Evolutionary conservation across 2,113 vertebrate species (phyloP).

Genomic region (Piaya cayana): DNA sequence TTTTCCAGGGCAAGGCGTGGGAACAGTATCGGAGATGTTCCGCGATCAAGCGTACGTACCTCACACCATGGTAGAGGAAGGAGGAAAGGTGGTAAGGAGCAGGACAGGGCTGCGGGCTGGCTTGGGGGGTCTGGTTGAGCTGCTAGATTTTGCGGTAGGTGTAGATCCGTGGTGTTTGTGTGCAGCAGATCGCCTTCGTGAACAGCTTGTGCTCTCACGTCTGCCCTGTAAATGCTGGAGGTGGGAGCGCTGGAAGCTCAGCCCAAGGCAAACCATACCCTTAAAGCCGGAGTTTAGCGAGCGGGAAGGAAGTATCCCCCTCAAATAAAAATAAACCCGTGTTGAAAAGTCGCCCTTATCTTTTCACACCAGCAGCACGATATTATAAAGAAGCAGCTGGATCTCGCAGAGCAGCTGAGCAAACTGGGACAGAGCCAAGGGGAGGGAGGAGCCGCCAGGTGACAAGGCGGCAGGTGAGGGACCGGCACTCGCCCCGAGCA

Average conservation of each 20-base stretch:
- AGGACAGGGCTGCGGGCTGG: rapidly evolving
- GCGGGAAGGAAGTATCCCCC: neutral
- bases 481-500: neutral
- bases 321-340: neutral
- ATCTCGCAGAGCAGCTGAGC: conserved; percentile 32
- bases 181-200: rapidly evolving
- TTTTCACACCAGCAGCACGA: neutral
- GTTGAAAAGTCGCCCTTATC: neutral
- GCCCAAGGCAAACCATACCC: neutral
- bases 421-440: neutral
- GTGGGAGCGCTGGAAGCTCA: rapidly evolving
- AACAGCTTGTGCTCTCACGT: neutral
- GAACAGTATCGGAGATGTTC: rapidly evolving
- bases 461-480: neutral
- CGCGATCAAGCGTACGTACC: rapidly evolving
- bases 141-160: neutral
- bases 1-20: neutral
- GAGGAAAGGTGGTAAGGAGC: rapidly evolving
- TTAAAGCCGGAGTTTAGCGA: neutral
- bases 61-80: rapidly evolving
- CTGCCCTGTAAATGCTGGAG: rapidly evolving
- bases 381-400: neutral
- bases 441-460: neutral
- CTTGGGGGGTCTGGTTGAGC: neutral
- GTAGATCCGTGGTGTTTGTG: rapidly evolving